phyloP scores from a whole-genome alignment of 2,113 vertebrate genomes.

The Mormoops blainvillei region DNA sequence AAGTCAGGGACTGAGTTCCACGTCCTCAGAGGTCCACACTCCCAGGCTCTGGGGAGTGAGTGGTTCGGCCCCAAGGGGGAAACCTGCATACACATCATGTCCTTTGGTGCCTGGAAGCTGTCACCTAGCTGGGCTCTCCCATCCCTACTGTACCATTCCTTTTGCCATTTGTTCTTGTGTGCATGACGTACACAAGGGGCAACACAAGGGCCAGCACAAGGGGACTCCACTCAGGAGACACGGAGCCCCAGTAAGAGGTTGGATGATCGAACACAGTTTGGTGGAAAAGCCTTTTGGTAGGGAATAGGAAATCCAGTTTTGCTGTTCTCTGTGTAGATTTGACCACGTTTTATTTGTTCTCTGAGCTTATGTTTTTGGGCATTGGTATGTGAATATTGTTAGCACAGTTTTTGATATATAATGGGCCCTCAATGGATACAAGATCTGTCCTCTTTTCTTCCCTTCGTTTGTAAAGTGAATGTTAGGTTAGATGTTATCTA shows the following conservation, averaged over 20 bases:
- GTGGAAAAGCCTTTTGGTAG: background rate
- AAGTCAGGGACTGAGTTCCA: background rate
- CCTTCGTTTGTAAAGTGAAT: background rate
- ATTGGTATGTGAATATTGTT: background rate
- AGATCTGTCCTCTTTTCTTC: background rate
- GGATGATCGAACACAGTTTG: background rate
- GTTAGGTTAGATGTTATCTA: background rate
- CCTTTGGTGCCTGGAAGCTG: background rate
- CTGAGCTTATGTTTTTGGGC: background rate
- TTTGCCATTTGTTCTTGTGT: too few relatives aligned
- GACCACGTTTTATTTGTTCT: background rate
- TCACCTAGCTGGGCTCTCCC: background rate
- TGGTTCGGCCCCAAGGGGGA: background rate
- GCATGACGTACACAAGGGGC: background rate
- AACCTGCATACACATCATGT: background rate
- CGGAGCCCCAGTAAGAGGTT: background rate
- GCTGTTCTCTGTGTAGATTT: background rate
- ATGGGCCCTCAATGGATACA: background rate
- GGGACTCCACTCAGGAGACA: background rate
- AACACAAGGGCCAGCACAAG: fast-evolving
- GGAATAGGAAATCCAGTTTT: background rate
- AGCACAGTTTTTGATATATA: background rate
- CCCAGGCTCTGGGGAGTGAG: background rate
- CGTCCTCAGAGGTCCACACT: background rate
- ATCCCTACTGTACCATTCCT: background rate